These are phyloP conservation scores for Paguma larvata DNA, from an alignment of 2,797 vertebrate species.

Conservation along the genomic window DNA sequence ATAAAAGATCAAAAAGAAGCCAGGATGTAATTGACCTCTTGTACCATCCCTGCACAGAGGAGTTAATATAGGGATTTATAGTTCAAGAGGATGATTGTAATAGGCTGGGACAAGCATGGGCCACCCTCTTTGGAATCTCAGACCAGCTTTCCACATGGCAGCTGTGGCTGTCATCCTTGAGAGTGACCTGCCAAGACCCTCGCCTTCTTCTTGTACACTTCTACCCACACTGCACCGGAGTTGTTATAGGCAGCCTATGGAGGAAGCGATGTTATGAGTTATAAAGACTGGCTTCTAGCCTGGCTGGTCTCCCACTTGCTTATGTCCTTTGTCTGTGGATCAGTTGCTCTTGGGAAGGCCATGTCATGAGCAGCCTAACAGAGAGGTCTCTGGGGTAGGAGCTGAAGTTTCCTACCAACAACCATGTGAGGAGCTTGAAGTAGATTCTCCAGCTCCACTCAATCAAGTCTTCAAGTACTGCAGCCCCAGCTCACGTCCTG, in stretches of 20 bases:
- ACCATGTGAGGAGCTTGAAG: neutral
- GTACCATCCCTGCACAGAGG: fast-evolving
- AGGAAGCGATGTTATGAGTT: neutral
- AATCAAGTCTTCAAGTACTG: neutral
- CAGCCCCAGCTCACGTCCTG: neutral
- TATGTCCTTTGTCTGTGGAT: neutral
- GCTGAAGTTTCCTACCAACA: neutral
- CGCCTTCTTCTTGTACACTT: neutral
- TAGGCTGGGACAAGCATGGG: neutral
- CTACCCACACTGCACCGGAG: neutral
- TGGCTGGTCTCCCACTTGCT: neutral
- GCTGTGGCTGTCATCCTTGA: neutral
- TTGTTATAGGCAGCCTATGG: neutral
- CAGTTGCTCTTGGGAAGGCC: neutral
- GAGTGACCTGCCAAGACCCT: neutral
- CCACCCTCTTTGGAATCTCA: neutral
- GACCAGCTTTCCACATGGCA: neutral
- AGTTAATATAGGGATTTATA: neutral
- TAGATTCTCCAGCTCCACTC: neutral
- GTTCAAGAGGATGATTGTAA: neutral
- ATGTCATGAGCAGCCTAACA: neutral
- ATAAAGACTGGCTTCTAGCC: neutral
- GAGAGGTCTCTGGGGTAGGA: neutral
- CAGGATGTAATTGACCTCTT: neutral
- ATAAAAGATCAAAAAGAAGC: neutral